Percentiles rank a stretch among this genome's conserved stretches.
Conservation (phyloP, 2,888 invertebrate species). For the Slavum lentiscoides region DNA sequence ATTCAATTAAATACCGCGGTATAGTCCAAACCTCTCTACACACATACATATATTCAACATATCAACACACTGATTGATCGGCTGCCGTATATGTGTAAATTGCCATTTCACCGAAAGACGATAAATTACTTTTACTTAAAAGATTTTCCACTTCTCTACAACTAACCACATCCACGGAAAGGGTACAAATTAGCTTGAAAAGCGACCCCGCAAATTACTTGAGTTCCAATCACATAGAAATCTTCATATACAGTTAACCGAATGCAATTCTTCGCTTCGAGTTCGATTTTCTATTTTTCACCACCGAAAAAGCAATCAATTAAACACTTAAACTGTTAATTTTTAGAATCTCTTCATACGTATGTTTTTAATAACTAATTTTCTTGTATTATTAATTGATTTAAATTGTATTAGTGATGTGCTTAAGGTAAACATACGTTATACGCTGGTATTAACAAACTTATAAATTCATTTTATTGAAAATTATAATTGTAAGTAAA, state of each 20-base stretch:
- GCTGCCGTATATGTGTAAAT: constrained; percentile 41
- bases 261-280: background rate
- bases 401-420: background rate
- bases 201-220: constrained; percentile 43
- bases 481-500: no score
- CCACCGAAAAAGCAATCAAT: background rate
- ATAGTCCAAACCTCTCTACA: background rate
- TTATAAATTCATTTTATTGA: no score
- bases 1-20: constrained; percentile 36
- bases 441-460: no score
- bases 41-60: background rate
- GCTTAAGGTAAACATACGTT: no score
- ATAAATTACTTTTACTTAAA: constrained; percentile 48
- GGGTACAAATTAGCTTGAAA: constrained; percentile 43
- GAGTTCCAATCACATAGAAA: background rate
- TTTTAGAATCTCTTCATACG: background rate
- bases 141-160: constrained; percentile 34
- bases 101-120: constrained; percentile 38
- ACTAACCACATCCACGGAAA: constrained; percentile 28
- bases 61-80: constrained; percentile 50
- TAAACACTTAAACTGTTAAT: background rate
- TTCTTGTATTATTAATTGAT: background rate
- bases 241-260: constrained; percentile 9
- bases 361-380: no score
- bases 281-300: constrained; percentile 5